Evolutionary conservation across 2,888 invertebrate species (phyloP).

Genomic region (Gisinianus flammeolus): DNA sequence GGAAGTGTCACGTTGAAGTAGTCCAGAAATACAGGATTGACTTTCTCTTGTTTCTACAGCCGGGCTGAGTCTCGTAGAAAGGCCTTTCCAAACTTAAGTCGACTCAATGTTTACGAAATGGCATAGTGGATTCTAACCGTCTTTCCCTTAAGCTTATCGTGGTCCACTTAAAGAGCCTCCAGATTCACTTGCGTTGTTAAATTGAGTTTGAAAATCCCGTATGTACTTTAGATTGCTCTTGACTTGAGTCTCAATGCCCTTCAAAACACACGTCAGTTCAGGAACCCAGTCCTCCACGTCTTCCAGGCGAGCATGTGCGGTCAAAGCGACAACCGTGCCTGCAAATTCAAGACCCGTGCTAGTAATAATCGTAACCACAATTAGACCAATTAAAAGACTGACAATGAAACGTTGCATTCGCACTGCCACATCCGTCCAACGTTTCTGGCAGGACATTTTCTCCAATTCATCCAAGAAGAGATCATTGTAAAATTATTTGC

Average conservation of each 20-base stretch:
- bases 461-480: background rate
- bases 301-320: background rate
- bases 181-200: conserved; percentile 16
- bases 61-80: conserved; percentile 14
- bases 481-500: background rate
- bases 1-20: conserved; percentile 37
- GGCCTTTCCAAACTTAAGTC: conserved; percentile 27
- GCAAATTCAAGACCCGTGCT: background rate
- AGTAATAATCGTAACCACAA: background rate
- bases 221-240: conserved; percentile 1
- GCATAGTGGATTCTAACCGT: background rate
- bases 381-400: too few species aligned
- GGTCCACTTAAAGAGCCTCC: conserved; percentile 17
- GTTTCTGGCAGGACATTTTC: too few species aligned
- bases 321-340: background rate
- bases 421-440: too few species aligned
- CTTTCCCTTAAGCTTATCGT: conserved; percentile 30
- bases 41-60: conserved; percentile 27
- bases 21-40: conserved; percentile 30
- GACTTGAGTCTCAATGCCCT: background rate
- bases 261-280: background rate
- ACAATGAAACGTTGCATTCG: too few species aligned
- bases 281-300: background rate
- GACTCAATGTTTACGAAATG: conserved; percentile 23
- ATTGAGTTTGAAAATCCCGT: background rate